These are phyloP conservation scores for Tenthredo livida DNA, from an alignment of 2,888 invertebrate species.

Conservation along the genomic window DNA sequence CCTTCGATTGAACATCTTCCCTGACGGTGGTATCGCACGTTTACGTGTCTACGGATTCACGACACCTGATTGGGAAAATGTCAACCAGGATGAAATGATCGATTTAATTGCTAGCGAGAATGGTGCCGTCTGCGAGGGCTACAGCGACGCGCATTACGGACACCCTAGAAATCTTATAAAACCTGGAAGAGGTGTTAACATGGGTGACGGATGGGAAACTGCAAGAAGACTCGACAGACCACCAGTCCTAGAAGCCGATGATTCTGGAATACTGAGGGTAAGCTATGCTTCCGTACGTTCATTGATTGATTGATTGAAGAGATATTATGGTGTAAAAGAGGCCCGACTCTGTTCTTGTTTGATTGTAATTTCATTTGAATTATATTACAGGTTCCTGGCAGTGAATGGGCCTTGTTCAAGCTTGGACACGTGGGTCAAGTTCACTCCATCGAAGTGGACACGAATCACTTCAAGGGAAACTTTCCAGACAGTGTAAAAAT, in stretches of 20 bases:
- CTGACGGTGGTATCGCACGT: constrained; percentile 84
- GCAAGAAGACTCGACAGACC: constrained; percentile 83
- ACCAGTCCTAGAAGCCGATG: constrained; percentile 80
- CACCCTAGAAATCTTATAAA: constrained; percentile 83
- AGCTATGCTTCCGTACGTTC: constrained; percentile 63
- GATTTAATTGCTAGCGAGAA: constrained; percentile 80
- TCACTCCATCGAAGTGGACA: constrained; percentile 81
- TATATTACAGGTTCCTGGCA: constrained; percentile 69
- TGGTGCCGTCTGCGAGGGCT: constrained; percentile 81
- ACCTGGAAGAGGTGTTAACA: constrained; percentile 79
- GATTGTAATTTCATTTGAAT: neutral
- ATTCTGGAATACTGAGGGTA: constrained; percentile 81
- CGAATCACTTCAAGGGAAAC: constrained; percentile 84
- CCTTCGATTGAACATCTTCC: constrained; percentile 82
- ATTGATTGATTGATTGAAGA: neutral
- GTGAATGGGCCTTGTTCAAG: constrained; percentile 83
- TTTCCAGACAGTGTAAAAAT: constrained; percentile 82
- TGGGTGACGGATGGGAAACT: constrained; percentile 86
- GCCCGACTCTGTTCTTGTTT: neutral
- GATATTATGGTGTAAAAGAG: neutral
- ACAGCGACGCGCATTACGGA: constrained; percentile 84
- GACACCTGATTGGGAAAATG: constrained; percentile 67
- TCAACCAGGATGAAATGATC: constrained; percentile 71
- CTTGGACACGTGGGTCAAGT: constrained; percentile 80
- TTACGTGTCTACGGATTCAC: constrained; percentile 82